Percentiles rank a stretch among this genome's conserved stretches.
These are phyloP conservation scores for Channa argus DNA, from an alignment of 2,113 vertebrate species.

Conservation along the genomic window DNA sequence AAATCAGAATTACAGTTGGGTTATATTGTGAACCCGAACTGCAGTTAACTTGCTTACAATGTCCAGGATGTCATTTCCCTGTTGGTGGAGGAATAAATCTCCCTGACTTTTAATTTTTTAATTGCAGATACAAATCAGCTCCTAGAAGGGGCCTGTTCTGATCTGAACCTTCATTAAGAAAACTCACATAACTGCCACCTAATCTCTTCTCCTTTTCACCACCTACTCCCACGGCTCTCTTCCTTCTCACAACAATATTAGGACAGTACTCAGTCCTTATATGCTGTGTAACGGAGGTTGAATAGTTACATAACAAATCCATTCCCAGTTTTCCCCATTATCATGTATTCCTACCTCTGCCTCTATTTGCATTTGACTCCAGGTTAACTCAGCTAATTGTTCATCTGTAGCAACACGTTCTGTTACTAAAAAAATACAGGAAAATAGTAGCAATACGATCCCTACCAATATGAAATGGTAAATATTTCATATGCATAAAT, in stretches of 20 bases:
- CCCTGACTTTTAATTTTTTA: conserved; percentile 21
- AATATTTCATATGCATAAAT: no score
- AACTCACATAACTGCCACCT: conserved; percentile 53
- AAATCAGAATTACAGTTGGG: conserved; percentile 1
- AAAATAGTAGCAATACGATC: no score
- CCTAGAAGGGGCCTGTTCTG: conserved; percentile 44
- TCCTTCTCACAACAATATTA: conserved; percentile 37
- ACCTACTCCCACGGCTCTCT: conserved; percentile 46
- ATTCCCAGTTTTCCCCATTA: conserved; percentile 11
- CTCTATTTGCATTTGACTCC: conserved; percentile 37
- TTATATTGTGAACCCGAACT: conserved; percentile 27
- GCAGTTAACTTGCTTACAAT: conserved; percentile 14
- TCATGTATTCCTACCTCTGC: conserved; percentile 13
- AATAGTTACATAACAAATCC: conserved; percentile 38
- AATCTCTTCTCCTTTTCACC: conserved; percentile 43
- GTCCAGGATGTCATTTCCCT: conserved; percentile 33
- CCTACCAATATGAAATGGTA: no score
- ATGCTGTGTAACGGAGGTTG: conserved; percentile 20
- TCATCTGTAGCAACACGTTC: conserved; percentile 18
- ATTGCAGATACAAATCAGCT: conserved; percentile 45
- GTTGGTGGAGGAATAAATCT: conserved; percentile 39
- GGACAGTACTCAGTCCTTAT: conserved; percentile 23
- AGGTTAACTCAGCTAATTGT: conserved; percentile 20
- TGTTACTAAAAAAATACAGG: conserved; percentile 2
- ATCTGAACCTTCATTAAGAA: conserved; percentile 65